A percentile compares a stretch with the other conserved stretches of the same genome.
phyloP scores from a whole-genome alignment of 1,140 invertebrate genomes.

The Amyelois transitella region DNA sequence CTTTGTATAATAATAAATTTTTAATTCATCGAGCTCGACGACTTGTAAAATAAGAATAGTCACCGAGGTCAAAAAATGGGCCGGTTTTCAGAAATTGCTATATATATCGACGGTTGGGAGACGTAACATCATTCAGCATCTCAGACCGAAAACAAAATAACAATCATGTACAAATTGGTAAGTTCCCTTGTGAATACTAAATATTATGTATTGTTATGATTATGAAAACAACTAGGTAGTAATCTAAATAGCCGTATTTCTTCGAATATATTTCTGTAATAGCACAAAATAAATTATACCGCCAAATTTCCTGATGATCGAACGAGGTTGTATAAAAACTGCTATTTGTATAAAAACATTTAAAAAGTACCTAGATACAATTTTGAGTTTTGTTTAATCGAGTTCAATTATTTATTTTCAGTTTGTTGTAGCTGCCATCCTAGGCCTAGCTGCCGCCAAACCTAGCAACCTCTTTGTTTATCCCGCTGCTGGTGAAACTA shows the following conservation, averaged over 20 bases:
- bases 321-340: too few species aligned
- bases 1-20: too few species aligned
- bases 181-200: background rate
- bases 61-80: background rate
- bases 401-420: background rate
- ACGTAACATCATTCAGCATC: background rate
- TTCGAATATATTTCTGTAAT: too few species aligned
- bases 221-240: background rate
- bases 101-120: background rate
- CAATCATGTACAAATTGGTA: slow-evolving; percentile 5
- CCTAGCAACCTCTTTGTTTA: background rate
- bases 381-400: too few species aligned
- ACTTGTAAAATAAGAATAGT: background rate
- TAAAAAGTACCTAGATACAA: too few species aligned
- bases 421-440: background rate
- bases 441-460: background rate
- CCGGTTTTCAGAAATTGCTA: background rate
- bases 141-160: background rate
- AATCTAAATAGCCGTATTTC: too few species aligned
- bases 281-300: too few species aligned
- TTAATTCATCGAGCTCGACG: too few species aligned
- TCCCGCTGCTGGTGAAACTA: background rate
- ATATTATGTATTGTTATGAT: background rate
- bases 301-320: too few species aligned
- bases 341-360: too few species aligned